Conservation (phyloP, 2,113 vertebrate species). For the Erpornis zantholeuca region DNA sequence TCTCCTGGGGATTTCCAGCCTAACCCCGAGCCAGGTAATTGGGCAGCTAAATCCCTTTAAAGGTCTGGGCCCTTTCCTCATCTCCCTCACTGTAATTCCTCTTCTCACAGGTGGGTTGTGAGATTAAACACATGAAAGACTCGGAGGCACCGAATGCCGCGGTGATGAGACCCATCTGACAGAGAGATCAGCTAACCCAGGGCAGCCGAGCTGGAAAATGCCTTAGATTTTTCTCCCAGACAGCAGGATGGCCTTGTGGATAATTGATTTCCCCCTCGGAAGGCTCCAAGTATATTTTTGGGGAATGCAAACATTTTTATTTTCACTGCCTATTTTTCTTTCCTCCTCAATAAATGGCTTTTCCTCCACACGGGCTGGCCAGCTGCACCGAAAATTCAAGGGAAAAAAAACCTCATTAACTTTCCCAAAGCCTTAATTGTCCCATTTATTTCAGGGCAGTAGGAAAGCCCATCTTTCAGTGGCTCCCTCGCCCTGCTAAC, state of each 20-base stretch:
- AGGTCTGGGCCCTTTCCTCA: conserved; percentile 38
- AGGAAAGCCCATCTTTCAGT: conserved; percentile 74
- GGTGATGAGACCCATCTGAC: conserved; percentile 48
- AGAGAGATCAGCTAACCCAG: conserved; percentile 31
- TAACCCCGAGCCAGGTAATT: conserved; percentile 39
- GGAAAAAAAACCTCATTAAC: conserved; percentile 50
- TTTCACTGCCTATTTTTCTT: conserved; percentile 37
- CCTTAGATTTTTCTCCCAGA: conserved; percentile 28
- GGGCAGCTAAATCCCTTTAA: conserved; percentile 55
- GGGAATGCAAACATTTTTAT: conserved; percentile 60
- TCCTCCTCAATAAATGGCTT: not conserved
- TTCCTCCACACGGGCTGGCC: conserved; percentile 27
- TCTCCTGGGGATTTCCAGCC: conserved; percentile 34
- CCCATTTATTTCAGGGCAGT: conserved; percentile 69
- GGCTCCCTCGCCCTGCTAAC: conserved; percentile 61
- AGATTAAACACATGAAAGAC: conserved; percentile 64
- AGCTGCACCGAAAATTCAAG: conserved; percentile 56
- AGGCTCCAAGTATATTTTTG: conserved; percentile 35
- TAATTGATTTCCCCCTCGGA: conserved; percentile 23
- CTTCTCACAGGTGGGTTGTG: conserved; percentile 50
- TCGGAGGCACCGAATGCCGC: not conserved
- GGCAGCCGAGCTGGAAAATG: conserved; percentile 4
- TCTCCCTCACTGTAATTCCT: conserved; percentile 17
- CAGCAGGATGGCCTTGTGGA: conserved; percentile 6
- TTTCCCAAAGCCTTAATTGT: conserved; percentile 73